These are phyloP conservation scores for Schizothorax lantsangensis DNA, from an alignment of 2,797 vertebrate genomes.

Conservation along the genomic window DNA sequence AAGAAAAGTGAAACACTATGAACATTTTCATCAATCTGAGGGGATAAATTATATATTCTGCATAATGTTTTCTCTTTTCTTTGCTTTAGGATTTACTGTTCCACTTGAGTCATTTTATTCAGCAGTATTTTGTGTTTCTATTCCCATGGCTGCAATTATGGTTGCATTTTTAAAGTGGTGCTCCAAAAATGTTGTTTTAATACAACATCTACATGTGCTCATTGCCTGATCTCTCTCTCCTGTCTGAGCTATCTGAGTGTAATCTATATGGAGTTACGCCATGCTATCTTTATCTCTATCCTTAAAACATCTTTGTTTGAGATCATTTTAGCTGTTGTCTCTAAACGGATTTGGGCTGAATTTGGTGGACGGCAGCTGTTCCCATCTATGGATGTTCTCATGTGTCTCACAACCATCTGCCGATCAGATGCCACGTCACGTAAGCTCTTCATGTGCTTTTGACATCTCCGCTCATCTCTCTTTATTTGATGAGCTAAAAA, in stretches of 20 bases:
- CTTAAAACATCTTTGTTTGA: slow-evolving; percentile 21
- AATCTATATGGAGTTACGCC: slow-evolving; percentile 4
- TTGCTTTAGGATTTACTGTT: background rate
- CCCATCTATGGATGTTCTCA: slow-evolving; percentile 44
- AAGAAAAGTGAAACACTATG: background rate
- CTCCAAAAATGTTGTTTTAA: slow-evolving; percentile 18
- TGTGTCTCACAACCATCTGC: slow-evolving; percentile 69
- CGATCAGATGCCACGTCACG: slow-evolving; percentile 69
- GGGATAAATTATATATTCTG: background rate
- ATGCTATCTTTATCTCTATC: background rate
- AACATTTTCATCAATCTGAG: background rate
- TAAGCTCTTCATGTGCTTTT: slow-evolving; percentile 63
- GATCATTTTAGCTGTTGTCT: slow-evolving; percentile 39
- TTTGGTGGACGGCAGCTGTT: slow-evolving; percentile 53
- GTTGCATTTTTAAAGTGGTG: background rate
- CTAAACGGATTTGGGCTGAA: slow-evolving; percentile 28
- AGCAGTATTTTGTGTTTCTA: background rate
- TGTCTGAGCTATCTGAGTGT: background rate
- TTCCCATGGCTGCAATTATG: background rate
- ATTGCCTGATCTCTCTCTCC: background rate
- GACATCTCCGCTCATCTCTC: slow-evolving; percentile 64
- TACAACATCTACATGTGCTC: background rate
- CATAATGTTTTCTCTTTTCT: background rate
- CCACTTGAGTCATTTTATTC: background rate
- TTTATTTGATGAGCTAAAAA: slow-evolving; percentile 55